A percentile compares a stretch with the other conserved stretches of the same genome.
phyloP scores from a whole-genome alignment of 2,888 invertebrate species.

The Microctonus hyperodae region DNA sequence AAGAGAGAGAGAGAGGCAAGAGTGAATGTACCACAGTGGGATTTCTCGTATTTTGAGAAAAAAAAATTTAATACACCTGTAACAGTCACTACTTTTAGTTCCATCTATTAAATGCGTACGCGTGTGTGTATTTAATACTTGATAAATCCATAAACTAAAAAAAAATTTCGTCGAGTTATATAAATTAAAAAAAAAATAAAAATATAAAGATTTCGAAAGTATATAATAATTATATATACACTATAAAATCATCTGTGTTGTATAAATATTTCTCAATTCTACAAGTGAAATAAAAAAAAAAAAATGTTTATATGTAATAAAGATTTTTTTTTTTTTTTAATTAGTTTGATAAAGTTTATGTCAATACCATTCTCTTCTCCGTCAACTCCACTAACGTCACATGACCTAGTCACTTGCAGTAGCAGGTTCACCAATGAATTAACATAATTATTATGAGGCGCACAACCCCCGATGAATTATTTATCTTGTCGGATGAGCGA shows the following conservation, averaged over 20 bases:
- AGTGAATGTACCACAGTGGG: conserved; percentile 11
- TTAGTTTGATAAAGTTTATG: background rate
- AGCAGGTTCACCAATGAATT: conserved; percentile 61
- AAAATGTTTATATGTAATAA: too few relatives aligned
- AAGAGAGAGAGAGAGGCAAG: conserved; percentile 5
- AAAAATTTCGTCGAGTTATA: background rate
- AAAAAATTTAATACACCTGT: conserved; percentile 13
- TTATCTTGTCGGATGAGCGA: conserved; percentile 56
- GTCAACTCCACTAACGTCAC: background rate
- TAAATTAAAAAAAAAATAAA: too few relatives aligned
- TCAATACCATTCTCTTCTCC: background rate
- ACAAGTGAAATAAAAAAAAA: too few relatives aligned
- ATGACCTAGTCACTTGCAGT: conserved; percentile 34
- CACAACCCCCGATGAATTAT: conserved; percentile 62
- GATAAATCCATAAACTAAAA: conserved; percentile 13
- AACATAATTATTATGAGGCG: conserved; percentile 63
- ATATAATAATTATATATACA: background rate
- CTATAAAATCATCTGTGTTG: too few relatives aligned
- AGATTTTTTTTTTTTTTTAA: background rate
- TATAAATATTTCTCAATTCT: background rate
- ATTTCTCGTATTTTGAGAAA: conserved; percentile 27
- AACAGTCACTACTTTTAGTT: background rate
- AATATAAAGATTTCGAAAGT: background rate
- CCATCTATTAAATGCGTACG: background rate
- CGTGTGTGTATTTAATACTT: background rate